Evolutionary conservation across 2,888 invertebrate species (phyloP), one percentile per base, ranked within the genome.

Genomic region (Deilephila elpenor): DNA sequence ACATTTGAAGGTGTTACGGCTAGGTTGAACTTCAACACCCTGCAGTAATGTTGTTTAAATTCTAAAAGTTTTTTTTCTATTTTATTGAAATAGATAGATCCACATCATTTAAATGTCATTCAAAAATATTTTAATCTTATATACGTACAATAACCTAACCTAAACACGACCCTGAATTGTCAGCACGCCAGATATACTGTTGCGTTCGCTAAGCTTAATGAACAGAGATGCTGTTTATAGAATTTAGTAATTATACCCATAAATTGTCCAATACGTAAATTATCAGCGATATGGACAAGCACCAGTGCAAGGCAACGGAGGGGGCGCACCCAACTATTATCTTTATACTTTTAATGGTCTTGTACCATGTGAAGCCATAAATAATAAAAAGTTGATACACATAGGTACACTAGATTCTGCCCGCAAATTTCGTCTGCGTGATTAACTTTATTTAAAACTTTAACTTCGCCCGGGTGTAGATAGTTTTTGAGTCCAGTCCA

Each of bases 341-440:
- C 99, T 99, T 0, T 99, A 99, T 93, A 98, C 98, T 74, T 99
- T 98, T 89, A 95, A 95, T 78, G 99, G 99, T 0, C 98, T 99
- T 0, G 95, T 96, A 75, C 96, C 96, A 51, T 96, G 96, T 80
- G 94, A 96, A 2, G 93, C 96, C 11, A 83, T 85, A n/a, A 84
- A 76, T 59, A 78, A 77, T 11, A 88, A 88, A 0, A 83, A 72
- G 14, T 59, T 64, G 20, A 19, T 72, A 25, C n/a, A 72, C 34
- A 8, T 37, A 19, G 19, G 72, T 64, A 37, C 64, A 56, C 37
- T 25, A 25, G 25, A 0, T 25, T 25, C 25, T 25, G 25, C 25
- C 25, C 25, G 25, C 25, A 25, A 25, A 25, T 25, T 25, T 25
- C 25, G 25, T 25, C 25, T 25, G 25, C 25, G 25, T 25, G 25